Evolutionary conservation across 1,140 invertebrate species (phyloP), one percentile per base, ranked within the genome.

Genomic region (Achatina immaculata): DNA sequence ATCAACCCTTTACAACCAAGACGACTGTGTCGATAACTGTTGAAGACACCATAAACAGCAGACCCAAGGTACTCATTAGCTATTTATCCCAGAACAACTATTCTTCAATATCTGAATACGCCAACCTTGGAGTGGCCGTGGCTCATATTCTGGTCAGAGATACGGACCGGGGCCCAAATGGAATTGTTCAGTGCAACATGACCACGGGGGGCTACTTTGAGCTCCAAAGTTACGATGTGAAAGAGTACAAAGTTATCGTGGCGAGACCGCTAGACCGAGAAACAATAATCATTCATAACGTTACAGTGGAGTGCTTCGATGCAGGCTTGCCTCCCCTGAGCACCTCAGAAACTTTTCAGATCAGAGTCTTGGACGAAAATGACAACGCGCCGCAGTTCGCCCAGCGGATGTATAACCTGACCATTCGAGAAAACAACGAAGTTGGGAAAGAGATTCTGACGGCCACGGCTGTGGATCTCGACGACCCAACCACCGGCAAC

Each of bases 341-440:
- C 28, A 93, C 94, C 0, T 92, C 96, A 69, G 93, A 94, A n/a
- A 94, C 95, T 89, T 94, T 97, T 80, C 92, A 93, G 3, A 92
- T 98, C 48, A 94, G 95, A 86, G 95, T 98, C 36, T 91, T 95
- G 43, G 97, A 99, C 90, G 95, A 96, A 83, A 98, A 99, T 90
- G 97, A 98, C 91, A 95, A 98, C 89, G 93, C 94, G 38, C 97
- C 97, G 0, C 92, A 93, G 81, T 98, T 98, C 91, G 38, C 66
- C 14, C 69, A 85, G 28, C 48, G 73, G 2, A 69, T 65, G 16
- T 86, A 83, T 72, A 80, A 76, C 28, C 82, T 80, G 1, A 82
- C 79, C 34, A 62, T 88, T 14, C 55, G 79, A n/a, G 89, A 90
- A 84, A 89, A 89, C 78, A 85, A 85, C 58, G 65, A 82, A 58